Evolutionary conservation across 2,888 invertebrate species (phyloP), one percentile per base, ranked within the genome.

Genomic region (Drosophila nigricruria): DNA sequence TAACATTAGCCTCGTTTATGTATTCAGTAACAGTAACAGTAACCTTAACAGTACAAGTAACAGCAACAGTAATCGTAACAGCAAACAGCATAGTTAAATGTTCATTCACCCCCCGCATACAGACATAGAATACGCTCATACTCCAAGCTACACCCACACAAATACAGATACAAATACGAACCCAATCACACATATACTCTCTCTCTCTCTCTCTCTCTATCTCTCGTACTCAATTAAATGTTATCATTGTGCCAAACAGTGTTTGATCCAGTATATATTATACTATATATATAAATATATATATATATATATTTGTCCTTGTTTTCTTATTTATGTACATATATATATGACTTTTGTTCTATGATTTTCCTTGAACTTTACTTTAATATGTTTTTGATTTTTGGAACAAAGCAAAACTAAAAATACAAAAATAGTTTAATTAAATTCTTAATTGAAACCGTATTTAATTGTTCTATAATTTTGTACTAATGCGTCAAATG

Each of bases 401-500:
- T 58, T 68, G 65, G 83, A 86, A 77, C 75, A 86, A 81, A 73
- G 79, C 59, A 73, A 66, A 71, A 73, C 62, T 61, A 47, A 47
- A n/a, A 73, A 69, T 62, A 64, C 58, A 70, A 82, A 60, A 62
- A 73, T 73, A 84, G 79, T 85, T 82, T 74, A 79, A 85, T 82
- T 82, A 88, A 89, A 88, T 80, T 81, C 81, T 79, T 86, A 79
- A 83, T 84, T 89, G 81, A 91, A 85, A 91, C 85, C 89, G 79
- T 93, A 93, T 94, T 93, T 93, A 93, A 93, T 93, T 93, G 86
- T 90, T 91, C 91, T 91, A 91, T 92, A 91, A 91, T 93, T 94
- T 92, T 91, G 92, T 93, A 93, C 92, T 92, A 92, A 93, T 93
- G 93, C 93, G 93, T 91, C 81, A 88, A 49, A 91, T 93, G 93